Percentiles rank a stretch among this genome's conserved stretches.
These are phyloP conservation scores for Aphelenchoides besseyi DNA, from an alignment of 1,140 invertebrate genomes.

Conservation along the genomic window DNA sequence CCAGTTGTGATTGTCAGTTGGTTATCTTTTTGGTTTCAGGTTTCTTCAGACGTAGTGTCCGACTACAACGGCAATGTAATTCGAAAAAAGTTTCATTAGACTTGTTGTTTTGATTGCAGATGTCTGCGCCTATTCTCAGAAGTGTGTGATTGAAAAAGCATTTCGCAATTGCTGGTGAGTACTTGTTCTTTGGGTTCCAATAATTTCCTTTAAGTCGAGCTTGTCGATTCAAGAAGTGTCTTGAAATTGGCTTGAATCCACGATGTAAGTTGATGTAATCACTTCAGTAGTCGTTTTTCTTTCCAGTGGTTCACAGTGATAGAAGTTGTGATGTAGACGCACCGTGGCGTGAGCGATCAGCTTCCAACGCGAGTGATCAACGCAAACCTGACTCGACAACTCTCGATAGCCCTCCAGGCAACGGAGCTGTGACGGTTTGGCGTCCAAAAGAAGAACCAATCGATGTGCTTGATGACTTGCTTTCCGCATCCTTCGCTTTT, in stretches of 20 bases:
- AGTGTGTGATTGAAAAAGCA: slow-evolving; percentile 1
- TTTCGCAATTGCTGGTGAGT: slow-evolving; percentile 2
- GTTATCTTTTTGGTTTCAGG: neutral
- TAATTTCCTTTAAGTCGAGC: too few species aligned
- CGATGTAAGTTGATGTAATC: neutral
- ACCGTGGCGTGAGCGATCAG: neutral
- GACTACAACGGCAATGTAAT: neutral
- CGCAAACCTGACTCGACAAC: neutral
- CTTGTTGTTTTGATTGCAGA: neutral
- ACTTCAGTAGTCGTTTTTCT: slow-evolving; percentile 9
- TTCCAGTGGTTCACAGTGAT: slow-evolving; percentile 8
- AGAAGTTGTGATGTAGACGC: neutral
- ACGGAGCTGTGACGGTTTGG: neutral
- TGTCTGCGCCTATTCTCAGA: neutral
- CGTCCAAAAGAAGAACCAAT: neutral
- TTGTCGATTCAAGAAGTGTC: neutral
- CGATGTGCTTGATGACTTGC: neutral
- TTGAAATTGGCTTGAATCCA: slow-evolving; percentile 2
- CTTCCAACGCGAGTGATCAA: neutral
- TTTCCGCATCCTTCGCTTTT: neutral
- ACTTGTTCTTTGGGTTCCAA: neutral
- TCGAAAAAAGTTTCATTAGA: too few species aligned
- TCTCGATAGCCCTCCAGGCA: neutral
- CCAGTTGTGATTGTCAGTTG: neutral
- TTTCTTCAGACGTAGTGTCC: neutral